Percentiles rank a stretch among this genome's conserved stretches.
phyloP scores from a whole-genome alignment of 2,797 vertebrate genomes.

The Crax fasciolata region DNA sequence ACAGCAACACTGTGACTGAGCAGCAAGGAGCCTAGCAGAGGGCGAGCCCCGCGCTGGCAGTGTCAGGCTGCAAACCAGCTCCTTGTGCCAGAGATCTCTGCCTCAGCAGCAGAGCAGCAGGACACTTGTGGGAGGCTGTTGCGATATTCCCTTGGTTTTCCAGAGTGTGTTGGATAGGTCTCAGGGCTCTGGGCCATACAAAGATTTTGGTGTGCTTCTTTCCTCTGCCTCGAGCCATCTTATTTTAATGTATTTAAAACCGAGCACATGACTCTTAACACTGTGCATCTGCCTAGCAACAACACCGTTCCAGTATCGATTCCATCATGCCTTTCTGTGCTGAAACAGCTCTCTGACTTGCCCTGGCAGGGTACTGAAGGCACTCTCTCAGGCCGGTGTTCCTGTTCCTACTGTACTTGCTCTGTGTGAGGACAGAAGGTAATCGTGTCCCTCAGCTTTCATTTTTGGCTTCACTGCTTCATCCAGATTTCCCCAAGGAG shows the following conservation, averaged over 20 bases:
- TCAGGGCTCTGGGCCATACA: neutral
- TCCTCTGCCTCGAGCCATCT: neutral
- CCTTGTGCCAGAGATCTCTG: neutral
- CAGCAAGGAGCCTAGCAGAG: neutral
- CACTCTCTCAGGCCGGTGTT: slow-evolving; percentile 79
- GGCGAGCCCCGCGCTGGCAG: neutral
- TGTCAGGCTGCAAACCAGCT: neutral
- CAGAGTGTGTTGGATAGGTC: neutral
- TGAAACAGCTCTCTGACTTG: slow-evolving; percentile 35
- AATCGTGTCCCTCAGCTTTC: neutral
- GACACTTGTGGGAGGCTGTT: neutral
- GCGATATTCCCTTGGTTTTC: neutral
- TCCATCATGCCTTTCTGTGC: neutral
- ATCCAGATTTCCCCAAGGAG: neutral
- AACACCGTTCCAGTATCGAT: neutral
- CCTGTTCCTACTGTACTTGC: slow-evolving; percentile 85
- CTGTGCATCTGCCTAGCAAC: neutral
- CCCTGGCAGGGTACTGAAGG: slow-evolving; percentile 84
- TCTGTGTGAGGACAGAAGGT: slow-evolving; percentile 86
- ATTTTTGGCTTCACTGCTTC: neutral
- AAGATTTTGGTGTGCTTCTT: neutral
- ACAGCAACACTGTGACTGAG: neutral
- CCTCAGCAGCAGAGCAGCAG: neutral
- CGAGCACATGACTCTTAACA: neutral
- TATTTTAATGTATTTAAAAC: neutral